phyloP scores from a whole-genome alignment of 1,140 invertebrate species.

The Drosophila repleta region DNA sequence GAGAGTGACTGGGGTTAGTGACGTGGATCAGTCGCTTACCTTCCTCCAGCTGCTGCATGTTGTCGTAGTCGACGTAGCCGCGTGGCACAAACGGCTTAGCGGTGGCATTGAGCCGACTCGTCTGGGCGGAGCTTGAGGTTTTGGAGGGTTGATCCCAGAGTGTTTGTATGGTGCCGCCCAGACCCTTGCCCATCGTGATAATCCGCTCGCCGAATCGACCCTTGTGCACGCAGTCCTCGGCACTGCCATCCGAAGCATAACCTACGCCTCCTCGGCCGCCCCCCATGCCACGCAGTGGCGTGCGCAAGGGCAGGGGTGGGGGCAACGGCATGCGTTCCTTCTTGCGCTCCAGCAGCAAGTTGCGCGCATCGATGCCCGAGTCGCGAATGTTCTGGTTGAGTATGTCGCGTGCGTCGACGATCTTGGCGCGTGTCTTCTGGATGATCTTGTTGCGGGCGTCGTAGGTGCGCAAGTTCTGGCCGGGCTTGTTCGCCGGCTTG shows the following conservation, averaged over 20 bases:
- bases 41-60: conserved; percentile 79
- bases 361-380: conserved; percentile 86
- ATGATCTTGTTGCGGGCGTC: conserved; percentile 90
- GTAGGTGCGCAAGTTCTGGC: conserved; percentile 43
- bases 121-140: too few species aligned
- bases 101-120: conserved; percentile 27
- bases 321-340: conserved; percentile 42
- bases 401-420: conserved; percentile 89
- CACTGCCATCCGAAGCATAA: too few species aligned
- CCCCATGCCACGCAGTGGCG: neutral
- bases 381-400: conserved; percentile 88
- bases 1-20: neutral
- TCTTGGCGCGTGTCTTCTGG: conserved; percentile 87
- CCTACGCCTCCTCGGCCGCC: too few species aligned
- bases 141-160: conserved; percentile 50
- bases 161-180: conserved; percentile 11
- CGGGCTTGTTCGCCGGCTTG: conserved; percentile 36
- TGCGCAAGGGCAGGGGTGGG: conserved; percentile 1
- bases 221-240: conserved; percentile 15
- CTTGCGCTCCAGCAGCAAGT: conserved; percentile 84
- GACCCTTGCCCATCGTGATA: conserved; percentile 48
- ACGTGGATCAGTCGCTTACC: conserved; percentile 47
- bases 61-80: conserved; percentile 79
- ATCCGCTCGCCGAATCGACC: conserved; percentile 48
- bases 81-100: conserved; percentile 66